Evolutionary conservation across 1,140 invertebrate species (phyloP).

Genomic region (Delia radicum): DNA sequence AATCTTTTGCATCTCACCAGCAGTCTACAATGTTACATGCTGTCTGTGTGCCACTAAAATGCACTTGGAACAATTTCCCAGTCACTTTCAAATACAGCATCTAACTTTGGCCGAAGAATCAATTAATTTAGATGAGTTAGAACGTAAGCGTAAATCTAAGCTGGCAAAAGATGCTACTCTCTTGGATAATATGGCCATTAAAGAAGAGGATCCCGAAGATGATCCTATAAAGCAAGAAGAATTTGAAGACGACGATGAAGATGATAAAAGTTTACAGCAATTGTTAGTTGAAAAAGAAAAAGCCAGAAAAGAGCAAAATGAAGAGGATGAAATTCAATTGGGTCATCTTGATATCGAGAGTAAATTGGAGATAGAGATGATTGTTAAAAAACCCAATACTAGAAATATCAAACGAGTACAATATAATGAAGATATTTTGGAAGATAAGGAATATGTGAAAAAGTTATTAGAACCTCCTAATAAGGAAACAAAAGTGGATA

Average conservation of each 20-base stretch:
- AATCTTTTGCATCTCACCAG: constrained; percentile 40
- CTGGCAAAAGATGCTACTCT: background rate
- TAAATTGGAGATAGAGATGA: background rate
- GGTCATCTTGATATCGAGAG: constrained; percentile 10
- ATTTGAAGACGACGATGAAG: constrained; percentile 4
- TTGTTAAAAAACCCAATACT: background rate
- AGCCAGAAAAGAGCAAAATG: background rate
- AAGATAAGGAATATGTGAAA: too few relatives aligned
- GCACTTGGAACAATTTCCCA: constrained; percentile 34
- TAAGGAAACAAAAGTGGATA: background rate
- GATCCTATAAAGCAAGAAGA: constrained; percentile 24
- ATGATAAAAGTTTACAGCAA: constrained; percentile 11
- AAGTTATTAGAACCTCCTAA: too few relatives aligned
- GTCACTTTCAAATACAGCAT: constrained; percentile 38
- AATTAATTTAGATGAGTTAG: constrained; percentile 19
- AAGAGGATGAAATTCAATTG: background rate
- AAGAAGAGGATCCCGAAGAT: constrained; percentile 23
- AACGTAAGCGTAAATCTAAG: constrained; percentile 6
- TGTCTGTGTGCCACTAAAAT: constrained; percentile 38
- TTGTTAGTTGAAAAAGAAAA: background rate
- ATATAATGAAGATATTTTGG: background rate
- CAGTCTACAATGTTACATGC: constrained; percentile 39
- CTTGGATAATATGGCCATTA: constrained; percentile 6
- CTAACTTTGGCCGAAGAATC: constrained; percentile 15
- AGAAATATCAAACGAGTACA: background rate